These are phyloP conservation scores for Neomicropteryx cornuta DNA, from an alignment of 1,140 invertebrate genomes.

Conservation along the genomic window DNA sequence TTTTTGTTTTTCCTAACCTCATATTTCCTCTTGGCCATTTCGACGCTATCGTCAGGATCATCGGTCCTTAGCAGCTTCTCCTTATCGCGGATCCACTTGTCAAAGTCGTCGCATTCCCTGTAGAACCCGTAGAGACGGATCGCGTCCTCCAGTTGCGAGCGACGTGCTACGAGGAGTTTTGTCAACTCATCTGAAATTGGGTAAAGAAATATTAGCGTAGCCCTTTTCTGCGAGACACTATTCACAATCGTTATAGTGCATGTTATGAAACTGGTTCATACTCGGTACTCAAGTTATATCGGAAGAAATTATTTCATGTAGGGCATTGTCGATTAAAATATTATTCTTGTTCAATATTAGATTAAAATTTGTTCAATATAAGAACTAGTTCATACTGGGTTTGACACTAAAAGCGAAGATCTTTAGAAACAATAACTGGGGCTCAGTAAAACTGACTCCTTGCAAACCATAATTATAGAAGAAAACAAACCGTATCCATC, in stretches of 20 bases:
- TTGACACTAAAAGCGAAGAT: no score
- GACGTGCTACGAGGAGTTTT: conserved; percentile 65
- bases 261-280: conserved; percentile 13
- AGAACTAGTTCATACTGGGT: no score
- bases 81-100: conserved; percentile 95
- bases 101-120: conserved; percentile 96
- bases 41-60: conserved; percentile 81
- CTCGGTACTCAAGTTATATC: no score
- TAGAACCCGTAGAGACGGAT: conserved; percentile 91
- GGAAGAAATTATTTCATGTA: no score
- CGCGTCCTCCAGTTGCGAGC: conserved; percentile 80
- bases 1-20: conserved; percentile 45
- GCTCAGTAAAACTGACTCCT: no score
- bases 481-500: neutral
- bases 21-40: conserved; percentile 88
- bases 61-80: conserved; percentile 78
- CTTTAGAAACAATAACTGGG: no score
- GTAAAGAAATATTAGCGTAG: neutral
- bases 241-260: conserved; percentile 17
- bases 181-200: conserved; percentile 51
- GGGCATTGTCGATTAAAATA: no score
- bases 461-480: no score
- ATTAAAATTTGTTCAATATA: no score
- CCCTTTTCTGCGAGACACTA: no score
- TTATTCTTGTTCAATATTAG: no score